Percentiles rank a stretch among this genome's conserved stretches.
Evolutionary conservation across 1,140 invertebrate species (phyloP).

Genomic region (Aplysia californica): DNA sequence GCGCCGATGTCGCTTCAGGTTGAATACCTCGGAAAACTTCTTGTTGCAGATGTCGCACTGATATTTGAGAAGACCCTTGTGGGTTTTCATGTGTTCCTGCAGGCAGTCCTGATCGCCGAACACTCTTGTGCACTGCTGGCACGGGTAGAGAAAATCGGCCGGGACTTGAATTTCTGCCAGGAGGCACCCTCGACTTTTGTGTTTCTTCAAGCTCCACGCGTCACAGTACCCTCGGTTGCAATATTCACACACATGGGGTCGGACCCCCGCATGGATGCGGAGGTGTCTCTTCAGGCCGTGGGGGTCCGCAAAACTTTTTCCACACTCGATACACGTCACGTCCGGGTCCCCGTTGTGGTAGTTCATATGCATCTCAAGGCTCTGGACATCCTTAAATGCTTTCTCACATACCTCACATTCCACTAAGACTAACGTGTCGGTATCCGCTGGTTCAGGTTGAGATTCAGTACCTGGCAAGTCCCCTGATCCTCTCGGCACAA

Average conservation of each 20-base stretch:
- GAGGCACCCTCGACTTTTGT: constrained; percentile 10
- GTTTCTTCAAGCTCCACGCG: constrained; percentile 24
- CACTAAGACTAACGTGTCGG: neutral
- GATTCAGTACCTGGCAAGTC: neutral
- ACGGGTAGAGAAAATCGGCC: neutral
- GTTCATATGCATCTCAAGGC: constrained; percentile 74
- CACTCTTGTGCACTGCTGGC: constrained; percentile 15
- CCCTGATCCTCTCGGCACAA: neutral
- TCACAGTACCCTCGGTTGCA: constrained; percentile 23
- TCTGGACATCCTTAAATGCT: constrained; percentile 79
- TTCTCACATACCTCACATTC: constrained; percentile 57
- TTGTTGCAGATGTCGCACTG: constrained; percentile 21
- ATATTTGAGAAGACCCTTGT: constrained; percentile 23
- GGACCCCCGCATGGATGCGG: constrained; percentile 4
- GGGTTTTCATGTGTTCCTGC: constrained; percentile 9
- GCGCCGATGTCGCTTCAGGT: constrained; percentile 20
- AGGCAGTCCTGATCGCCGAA: neutral
- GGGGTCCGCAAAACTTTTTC: constrained; percentile 12
- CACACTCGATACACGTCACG: constrained; percentile 59
- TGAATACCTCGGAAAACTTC: constrained; percentile 19
- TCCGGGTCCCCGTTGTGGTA: constrained; percentile 74
- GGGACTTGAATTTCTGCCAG: constrained; percentile 5
- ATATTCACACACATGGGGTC: constrained; percentile 7
- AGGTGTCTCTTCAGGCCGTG: constrained; percentile 17
- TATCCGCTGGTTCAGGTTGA: neutral